Conservation (phyloP, 2,888 invertebrate genomes). For the Agrochola lota region DNA sequence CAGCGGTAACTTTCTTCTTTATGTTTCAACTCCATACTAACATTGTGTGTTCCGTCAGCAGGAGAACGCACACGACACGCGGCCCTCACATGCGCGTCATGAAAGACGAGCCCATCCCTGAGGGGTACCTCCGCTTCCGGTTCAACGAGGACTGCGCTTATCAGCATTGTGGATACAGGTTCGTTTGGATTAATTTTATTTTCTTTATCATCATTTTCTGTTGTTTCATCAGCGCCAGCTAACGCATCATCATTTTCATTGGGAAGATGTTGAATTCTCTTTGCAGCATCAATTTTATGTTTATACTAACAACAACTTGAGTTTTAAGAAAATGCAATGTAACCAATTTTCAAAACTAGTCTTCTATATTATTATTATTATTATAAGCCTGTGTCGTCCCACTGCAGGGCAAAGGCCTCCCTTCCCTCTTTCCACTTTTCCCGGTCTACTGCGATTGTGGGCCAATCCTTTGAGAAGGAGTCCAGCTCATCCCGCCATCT, state of each 20-base stretch:
- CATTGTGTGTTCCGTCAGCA: conserved; percentile 70
- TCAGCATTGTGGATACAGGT: conserved; percentile 95
- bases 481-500: too few species aligned
- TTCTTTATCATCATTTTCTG: neutral
- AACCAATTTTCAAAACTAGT: neutral
- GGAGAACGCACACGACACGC: conserved; percentile 82
- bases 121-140: conserved; percentile 96
- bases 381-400: too few species aligned
- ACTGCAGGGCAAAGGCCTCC: too few species aligned
- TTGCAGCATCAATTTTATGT: neutral
- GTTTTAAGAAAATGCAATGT: too few species aligned
- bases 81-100: conserved; percentile 93
- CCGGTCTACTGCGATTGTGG: too few species aligned
- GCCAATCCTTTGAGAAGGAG: too few species aligned
- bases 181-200: conserved; percentile 13
- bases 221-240: neutral
- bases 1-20: neutral
- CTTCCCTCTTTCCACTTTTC: too few species aligned
- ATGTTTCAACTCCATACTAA: conserved; percentile 23
- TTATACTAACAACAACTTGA: neutral
- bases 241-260: neutral
- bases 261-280: neutral
- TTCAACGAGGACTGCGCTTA: conserved; percentile 98
- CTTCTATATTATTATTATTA: too few species aligned
- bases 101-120: conserved; percentile 97